Percentiles rank a stretch among this genome's conserved stretches.
Conservation (phyloP, 1,140 invertebrate genomes). For the Leptinotarsa undecemlineata region DNA sequence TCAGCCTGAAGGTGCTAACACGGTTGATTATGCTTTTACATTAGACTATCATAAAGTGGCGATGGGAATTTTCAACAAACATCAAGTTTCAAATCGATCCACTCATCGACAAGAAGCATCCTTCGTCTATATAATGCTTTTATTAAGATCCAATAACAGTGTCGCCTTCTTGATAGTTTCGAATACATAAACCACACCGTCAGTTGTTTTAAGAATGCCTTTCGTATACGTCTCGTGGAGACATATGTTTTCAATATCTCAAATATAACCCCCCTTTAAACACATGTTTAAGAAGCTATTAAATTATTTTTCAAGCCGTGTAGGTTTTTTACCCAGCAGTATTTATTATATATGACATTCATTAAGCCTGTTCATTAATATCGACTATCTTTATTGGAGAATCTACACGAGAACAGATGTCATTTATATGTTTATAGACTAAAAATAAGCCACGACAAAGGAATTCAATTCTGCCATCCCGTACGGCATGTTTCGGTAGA, state of each 20-base stretch:
- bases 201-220: slow-evolving; percentile 9
- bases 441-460: slow-evolving; percentile 28
- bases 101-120: not conserved
- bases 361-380: slow-evolving; percentile 32
- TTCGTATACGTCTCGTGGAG: not conserved
- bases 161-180: not conserved
- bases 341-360: slow-evolving; percentile 32
- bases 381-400: slow-evolving; percentile 31
- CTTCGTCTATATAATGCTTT: not conserved
- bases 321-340: slow-evolving; percentile 24
- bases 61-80: not conserved
- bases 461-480: slow-evolving; percentile 22
- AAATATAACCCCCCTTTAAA: slow-evolving; percentile 31
- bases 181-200: slow-evolving; percentile 12
- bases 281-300: slow-evolving; percentile 37
- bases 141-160: slow-evolving; percentile 8
- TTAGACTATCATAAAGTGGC: slow-evolving; percentile 2
- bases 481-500: slow-evolving; percentile 15
- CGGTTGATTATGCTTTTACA: not conserved
- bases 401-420: slow-evolving; percentile 31
- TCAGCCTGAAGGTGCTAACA: not conserved
- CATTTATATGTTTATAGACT: slow-evolving; percentile 26
- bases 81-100: not conserved
- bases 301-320: slow-evolving; percentile 31
- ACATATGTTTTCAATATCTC: slow-evolving; percentile 41